phyloP scores from a whole-genome alignment of 2,113 vertebrate species.

The Bungarus multicinctus region DNA sequence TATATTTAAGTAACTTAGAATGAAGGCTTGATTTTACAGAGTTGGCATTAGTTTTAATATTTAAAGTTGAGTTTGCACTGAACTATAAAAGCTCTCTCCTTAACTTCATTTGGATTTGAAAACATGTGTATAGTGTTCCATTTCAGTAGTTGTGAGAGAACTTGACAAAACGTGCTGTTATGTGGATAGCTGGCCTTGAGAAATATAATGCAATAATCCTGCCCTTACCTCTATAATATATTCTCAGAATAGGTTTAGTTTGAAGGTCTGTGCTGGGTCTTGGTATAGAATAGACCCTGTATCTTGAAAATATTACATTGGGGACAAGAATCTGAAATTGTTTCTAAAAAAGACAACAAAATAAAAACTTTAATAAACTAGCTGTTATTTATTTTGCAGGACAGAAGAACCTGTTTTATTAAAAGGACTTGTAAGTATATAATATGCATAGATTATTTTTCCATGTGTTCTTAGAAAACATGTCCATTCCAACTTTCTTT shows the following conservation, averaged over 20 bases:
- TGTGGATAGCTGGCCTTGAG: neutral
- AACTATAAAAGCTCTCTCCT: neutral
- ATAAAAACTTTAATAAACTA: conserved; percentile 16
- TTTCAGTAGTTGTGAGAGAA: neutral
- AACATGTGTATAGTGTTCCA: neutral
- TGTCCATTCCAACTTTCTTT: neutral
- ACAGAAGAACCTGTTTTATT: conserved; percentile 86
- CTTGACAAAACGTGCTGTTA: neutral
- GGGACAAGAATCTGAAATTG: neutral
- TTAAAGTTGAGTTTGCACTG: neutral
- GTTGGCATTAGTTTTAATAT: neutral
- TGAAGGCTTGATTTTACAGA: neutral
- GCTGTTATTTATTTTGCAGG: conserved; percentile 68
- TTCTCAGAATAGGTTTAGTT: neutral
- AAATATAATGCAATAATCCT: neutral
- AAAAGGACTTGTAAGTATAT: conserved; percentile 90
- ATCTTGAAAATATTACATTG: neutral
- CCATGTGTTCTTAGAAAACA: conserved; percentile 4
- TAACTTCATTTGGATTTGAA: neutral
- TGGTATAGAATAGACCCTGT: neutral
- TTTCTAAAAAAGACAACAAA: conserved; percentile 6
- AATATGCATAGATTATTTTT: neutral
- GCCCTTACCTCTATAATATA: neutral
- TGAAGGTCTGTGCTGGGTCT: neutral
- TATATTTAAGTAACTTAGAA: neutral